Evolutionary conservation across 1,140 invertebrate species (phyloP).

Genomic region (Drosophila sp.): DNA sequence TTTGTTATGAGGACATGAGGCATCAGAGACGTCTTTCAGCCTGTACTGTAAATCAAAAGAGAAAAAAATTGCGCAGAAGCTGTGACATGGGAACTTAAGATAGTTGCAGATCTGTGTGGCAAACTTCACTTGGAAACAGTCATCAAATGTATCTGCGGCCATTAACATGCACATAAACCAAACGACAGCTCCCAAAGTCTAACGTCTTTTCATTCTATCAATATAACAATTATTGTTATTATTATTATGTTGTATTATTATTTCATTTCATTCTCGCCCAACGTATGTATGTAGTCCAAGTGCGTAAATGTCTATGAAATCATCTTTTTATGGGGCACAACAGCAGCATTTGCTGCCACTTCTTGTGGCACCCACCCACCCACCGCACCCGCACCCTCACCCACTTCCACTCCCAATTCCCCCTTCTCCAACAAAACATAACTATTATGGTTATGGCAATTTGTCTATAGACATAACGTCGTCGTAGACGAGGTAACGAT

Average conservation of each 20-base stretch:
- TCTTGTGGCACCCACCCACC: no score
- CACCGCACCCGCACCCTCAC: slow-evolving; percentile 23
- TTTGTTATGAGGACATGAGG: slow-evolving; percentile 51
- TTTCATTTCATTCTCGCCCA: slow-evolving; percentile 65
- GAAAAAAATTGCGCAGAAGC: slow-evolving; percentile 44
- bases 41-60: slow-evolving; percentile 32
- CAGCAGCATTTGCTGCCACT: slow-evolving; percentile 11
- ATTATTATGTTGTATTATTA: slow-evolving; percentile 75
- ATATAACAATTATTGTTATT: slow-evolving; percentile 81
- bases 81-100: slow-evolving; percentile 38
- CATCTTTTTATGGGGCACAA: slow-evolving; percentile 75
- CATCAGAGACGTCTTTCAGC: slow-evolving; percentile 4
- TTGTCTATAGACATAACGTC: slow-evolving; percentile 80
- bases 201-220: slow-evolving; percentile 61
- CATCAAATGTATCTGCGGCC: slow-evolving; percentile 38
- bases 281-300: slow-evolving; percentile 11
- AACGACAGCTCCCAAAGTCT: slow-evolving; percentile 17
- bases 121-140: slow-evolving; percentile 24
- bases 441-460: slow-evolving; percentile 82
- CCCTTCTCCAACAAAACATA: slow-evolving; percentile 32
- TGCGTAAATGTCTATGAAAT: slow-evolving; percentile 80
- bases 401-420: not conserved
- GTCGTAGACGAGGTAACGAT: slow-evolving; percentile 38
- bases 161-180: slow-evolving; percentile 63
- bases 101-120: slow-evolving; percentile 28